Evolutionary conservation across 2,888 invertebrate genomes (phyloP).

Genomic region (Idaea aversata): DNA sequence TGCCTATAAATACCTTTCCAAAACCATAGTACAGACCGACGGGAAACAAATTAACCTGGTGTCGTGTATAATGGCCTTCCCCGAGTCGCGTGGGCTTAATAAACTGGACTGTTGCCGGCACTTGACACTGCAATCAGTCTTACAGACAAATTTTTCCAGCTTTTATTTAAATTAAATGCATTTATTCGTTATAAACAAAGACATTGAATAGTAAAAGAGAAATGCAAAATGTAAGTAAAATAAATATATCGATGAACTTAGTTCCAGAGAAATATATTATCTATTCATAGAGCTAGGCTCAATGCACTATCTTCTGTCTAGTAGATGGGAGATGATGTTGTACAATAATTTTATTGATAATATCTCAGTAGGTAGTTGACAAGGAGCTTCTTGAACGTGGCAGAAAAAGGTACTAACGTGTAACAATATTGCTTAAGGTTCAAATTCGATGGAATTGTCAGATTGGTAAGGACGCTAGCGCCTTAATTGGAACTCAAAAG

Average conservation of each 20-base stretch:
- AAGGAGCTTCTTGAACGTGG: neutral
- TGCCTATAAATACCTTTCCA: neutral
- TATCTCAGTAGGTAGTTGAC: conserved; percentile 68
- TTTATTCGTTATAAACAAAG: neutral
- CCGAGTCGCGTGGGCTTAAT: conserved; percentile 32
- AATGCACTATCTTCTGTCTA: conserved; percentile 18
- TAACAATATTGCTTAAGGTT: neutral
- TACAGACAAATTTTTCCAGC: conserved; percentile 24
- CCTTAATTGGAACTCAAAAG: neutral
- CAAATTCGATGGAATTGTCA: neutral
- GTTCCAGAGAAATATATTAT: neutral
- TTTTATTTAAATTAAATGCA: conserved; percentile 24
- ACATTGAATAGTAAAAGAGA: neutral
- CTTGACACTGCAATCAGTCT: conserved; percentile 35
- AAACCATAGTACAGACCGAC: neutral
- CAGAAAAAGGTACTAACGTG: neutral
- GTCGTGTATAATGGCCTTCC: conserved; percentile 34
- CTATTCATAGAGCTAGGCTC: conserved; percentile 1
- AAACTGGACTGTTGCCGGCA: conserved; percentile 46
- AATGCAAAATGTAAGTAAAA: no score
- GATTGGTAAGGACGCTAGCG: neutral
- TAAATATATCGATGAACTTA: no score
- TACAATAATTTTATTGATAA: conserved; percentile 79
- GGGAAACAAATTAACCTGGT: conserved; percentile 25
- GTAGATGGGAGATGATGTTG: conserved; percentile 63